Evolutionary conservation across 2,888 invertebrate species (phyloP).

Genomic region (Watsonalla cultraria): DNA sequence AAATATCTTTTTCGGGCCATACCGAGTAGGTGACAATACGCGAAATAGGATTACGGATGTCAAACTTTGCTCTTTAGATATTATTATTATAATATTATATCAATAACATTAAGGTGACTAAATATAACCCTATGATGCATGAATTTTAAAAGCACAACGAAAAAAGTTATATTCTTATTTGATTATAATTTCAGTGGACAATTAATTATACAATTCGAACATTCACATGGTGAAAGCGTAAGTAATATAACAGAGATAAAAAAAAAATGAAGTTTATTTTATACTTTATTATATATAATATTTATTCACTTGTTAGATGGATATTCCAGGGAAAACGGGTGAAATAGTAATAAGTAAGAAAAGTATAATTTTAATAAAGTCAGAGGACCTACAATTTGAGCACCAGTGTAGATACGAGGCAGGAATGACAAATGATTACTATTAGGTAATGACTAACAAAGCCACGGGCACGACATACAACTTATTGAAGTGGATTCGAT

Average conservation of each 20-base stretch:
- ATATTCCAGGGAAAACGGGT: too few species aligned
- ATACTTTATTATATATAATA: too few species aligned
- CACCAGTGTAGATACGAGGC: constrained; percentile 46
- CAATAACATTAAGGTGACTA: background rate
- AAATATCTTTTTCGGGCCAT: constrained; percentile 65
- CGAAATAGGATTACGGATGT: constrained; percentile 35
- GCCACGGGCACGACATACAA: constrained; percentile 31
- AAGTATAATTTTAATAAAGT: background rate
- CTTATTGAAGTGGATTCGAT: constrained; percentile 42
- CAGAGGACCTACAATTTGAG: constrained; percentile 27
- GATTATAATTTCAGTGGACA: too few species aligned
- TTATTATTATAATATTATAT: background rate
- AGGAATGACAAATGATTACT: constrained; percentile 73
- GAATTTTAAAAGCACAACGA: too few species aligned
- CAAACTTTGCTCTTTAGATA: constrained; percentile 32
- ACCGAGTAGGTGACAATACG: constrained; percentile 59
- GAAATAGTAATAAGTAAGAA: too few species aligned
- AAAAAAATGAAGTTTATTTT: too few species aligned
- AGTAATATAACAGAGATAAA: too few species aligned
- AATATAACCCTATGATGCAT: background rate
- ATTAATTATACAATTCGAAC: too few species aligned
- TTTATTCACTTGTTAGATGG: too few species aligned
- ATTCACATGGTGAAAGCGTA: too few species aligned
- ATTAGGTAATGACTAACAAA: constrained; percentile 64
- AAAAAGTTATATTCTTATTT: too few species aligned